phyloP scores from a whole-genome alignment of 2,113 vertebrate genomes.

The Lamprologus speciosus region DNA sequence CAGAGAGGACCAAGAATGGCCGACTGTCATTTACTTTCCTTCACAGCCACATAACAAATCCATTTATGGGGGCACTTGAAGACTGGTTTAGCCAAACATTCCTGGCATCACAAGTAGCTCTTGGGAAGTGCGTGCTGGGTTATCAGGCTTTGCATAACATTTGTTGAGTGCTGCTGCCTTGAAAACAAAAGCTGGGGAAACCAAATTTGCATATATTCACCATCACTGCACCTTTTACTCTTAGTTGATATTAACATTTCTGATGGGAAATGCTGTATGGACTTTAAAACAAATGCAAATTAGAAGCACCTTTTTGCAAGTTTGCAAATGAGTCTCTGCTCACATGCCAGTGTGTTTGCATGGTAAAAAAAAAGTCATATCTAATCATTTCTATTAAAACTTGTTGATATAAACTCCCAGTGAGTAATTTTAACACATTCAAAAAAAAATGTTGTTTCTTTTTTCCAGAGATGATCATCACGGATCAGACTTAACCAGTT shows the following conservation, averaged over 20 bases:
- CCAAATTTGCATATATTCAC: not conserved
- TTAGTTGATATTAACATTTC: not conserved
- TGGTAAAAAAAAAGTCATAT: not conserved
- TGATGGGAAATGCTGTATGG: not conserved
- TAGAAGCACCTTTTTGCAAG: not conserved
- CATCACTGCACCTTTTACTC: not conserved
- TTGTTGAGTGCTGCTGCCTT: not conserved
- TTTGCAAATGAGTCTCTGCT: not conserved
- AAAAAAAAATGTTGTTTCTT: not conserved
- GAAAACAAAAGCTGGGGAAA: not conserved
- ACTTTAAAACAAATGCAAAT: not conserved
- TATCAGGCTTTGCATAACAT: not conserved
- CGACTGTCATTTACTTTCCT: not conserved
- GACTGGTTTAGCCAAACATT: not conserved
- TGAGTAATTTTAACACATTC: not conserved
- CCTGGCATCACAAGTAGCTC: not conserved
- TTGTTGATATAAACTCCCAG: not conserved
- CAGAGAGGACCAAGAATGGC: not conserved
- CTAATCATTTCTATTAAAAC: fast-evolving
- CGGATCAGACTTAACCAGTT: not conserved
- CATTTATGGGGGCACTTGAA: not conserved
- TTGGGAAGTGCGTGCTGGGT: not conserved
- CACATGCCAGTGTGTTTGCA: not conserved
- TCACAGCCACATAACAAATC: not conserved
- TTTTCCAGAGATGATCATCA: not conserved